Base-by-base conservation (phyloP, 2,797 vertebrate species). In the Pelobates cultripes region DNA sequence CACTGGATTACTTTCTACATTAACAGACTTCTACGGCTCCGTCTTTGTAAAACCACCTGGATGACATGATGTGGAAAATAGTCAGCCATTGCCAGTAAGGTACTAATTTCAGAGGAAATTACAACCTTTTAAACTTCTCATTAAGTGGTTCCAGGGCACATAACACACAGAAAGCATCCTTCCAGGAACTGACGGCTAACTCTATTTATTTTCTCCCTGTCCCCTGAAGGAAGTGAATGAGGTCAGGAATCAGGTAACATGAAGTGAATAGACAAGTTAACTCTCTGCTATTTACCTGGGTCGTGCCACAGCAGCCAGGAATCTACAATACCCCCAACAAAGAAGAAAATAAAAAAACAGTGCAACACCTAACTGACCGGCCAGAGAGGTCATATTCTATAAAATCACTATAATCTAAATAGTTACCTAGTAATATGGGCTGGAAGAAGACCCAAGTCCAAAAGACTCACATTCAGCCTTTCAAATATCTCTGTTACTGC, bases 231-330 rank as follows among this genome's bases (percentile, higher is more conserved):
- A 79, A 84, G 82, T 86, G 90, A 86, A 83, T 89, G 86, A 83
- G 89, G 90, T 90, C 90, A 91, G 89, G 89, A 91, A 91, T 85
- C 90, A 90, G 87, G 85, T 89, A 88, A 86, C 73, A 84, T 77
- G 86, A 80, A 87, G 86, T 89, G 89, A 90, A 91, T 87, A 90
- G 86, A 89, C 67, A 70, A 76, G 69, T 90, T 88, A 91, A 87
- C 78, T 88, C 87, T 86, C 64, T 73, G 17, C 51, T 28, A 28
- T 28, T 28, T 28, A 28, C 28, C 28, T 28, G 28, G 28, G 28
- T 28, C 28, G 28, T 28, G 28, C 28, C 28, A 28, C 28, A 28
- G 28, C 28, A 2, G 28, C 28, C 28, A 28, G 28, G 28, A 28
- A 28, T 28, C 28, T 28, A 28, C 28, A 28, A 28, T 28, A 28